These are phyloP conservation scores for Cyclina sinensis DNA, from an alignment of 1,140 invertebrate species.

Conservation along the genomic window DNA sequence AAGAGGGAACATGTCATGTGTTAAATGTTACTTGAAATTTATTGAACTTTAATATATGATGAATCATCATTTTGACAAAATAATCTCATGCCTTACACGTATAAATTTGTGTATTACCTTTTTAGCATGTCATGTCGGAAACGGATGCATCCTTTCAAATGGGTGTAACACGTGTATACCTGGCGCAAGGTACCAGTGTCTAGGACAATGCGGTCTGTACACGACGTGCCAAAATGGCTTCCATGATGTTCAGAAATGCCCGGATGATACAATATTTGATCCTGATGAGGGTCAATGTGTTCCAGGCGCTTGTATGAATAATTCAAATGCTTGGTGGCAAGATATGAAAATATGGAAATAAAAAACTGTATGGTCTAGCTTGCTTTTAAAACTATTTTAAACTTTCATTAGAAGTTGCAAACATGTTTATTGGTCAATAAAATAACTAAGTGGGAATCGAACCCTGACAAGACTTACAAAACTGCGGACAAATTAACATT, in stretches of 20 bases:
- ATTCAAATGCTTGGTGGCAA: conserved; percentile 23
- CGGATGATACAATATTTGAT: conserved; percentile 40
- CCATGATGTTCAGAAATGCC: conserved; percentile 3
- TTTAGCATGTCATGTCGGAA: conserved; percentile 56
- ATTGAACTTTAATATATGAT: background rate
- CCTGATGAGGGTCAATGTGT: conserved; percentile 22
- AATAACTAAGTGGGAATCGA: too few relatives aligned
- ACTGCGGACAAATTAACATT: too few relatives aligned
- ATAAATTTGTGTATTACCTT: conserved; percentile 3
- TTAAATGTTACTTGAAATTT: background rate
- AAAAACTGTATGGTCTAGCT: background rate
- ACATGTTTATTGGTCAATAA: too few relatives aligned
- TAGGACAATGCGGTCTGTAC: conserved; percentile 41
- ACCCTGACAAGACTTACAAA: too few relatives aligned
- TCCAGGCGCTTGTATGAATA: conserved; percentile 21
- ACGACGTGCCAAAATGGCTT: conserved; percentile 55
- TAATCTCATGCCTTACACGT: background rate
- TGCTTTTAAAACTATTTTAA: background rate
- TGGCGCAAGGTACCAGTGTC: conserved; percentile 36
- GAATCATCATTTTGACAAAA: background rate
- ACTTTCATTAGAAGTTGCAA: too few relatives aligned
- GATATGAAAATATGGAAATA: background rate
- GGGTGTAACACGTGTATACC: conserved; percentile 13
- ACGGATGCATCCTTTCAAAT: conserved; percentile 45
- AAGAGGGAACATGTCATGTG: too few relatives aligned